Evolutionary conservation across 2,888 invertebrate genomes (phyloP).

Genomic region (Clostera curtula): DNA sequence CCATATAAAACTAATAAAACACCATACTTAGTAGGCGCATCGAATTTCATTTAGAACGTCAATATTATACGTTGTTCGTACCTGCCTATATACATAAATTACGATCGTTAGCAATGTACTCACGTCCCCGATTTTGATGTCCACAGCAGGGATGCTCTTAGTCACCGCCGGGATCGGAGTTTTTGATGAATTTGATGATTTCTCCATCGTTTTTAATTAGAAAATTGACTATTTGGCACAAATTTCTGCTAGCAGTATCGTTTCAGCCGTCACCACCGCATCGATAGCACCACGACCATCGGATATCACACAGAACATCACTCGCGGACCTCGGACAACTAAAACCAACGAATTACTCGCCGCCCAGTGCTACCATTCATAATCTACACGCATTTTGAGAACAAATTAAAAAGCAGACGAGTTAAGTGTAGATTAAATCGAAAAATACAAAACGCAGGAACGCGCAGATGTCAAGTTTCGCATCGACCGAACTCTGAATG

Average conservation of each 20-base stretch:
- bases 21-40: constrained; percentile 3
- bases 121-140: constrained; percentile 50
- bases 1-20: background rate
- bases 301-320: constrained; percentile 42
- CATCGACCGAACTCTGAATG: constrained; percentile 75
- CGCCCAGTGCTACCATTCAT: constrained; percentile 6
- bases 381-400: constrained; percentile 22
- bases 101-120: constrained; percentile 31
- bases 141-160: constrained; percentile 44
- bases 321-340: constrained; percentile 16
- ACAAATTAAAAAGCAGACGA: constrained; percentile 37
- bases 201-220: constrained; percentile 34
- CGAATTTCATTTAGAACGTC: background rate
- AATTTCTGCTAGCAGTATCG: constrained; percentile 32
- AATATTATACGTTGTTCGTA: background rate
- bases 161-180: constrained; percentile 43
- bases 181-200: constrained; percentile 31
- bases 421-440: constrained; percentile 52
- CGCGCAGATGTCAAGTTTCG: constrained; percentile 74
- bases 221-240: constrained; percentile 30
- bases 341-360: constrained; percentile 14
- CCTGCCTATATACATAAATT: no score
- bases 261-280: constrained; percentile 30
- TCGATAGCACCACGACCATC: constrained; percentile 30
- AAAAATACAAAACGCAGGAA: constrained; percentile 65